phyloP scores from a whole-genome alignment of 2,888 invertebrate genomes.

The Tipula confusa region DNA sequence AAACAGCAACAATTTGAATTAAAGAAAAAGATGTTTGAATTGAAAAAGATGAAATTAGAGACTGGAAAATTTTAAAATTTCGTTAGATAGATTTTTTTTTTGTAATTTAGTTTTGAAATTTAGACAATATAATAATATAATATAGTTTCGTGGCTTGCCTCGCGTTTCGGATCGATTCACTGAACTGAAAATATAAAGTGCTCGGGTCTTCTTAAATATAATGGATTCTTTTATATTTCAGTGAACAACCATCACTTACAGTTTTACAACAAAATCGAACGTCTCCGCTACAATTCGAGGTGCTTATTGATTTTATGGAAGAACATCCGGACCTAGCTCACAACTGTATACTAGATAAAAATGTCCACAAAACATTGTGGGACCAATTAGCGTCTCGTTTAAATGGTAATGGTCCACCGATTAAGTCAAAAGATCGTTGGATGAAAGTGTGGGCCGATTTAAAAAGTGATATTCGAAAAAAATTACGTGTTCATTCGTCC shows the following conservation, averaged over 20 bases:
- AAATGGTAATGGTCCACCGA: background rate
- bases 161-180: background rate
- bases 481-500: background rate
- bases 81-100: background rate
- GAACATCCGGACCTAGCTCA: background rate
- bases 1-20: constrained; percentile 15
- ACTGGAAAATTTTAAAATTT: background rate
- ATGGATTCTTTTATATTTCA: background rate
- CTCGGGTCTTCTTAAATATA: background rate
- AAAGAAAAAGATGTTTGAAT: constrained; percentile 4
- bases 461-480: constrained; percentile 13
- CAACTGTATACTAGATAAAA: background rate
- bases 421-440: constrained; percentile 26
- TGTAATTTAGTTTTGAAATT: background rate
- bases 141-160: background rate
- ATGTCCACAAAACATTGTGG: background rate
- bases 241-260: background rate
- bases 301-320: constrained; percentile 27
- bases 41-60: background rate
- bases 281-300: background rate
- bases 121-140: background rate
- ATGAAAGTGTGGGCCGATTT: constrained; percentile 27
- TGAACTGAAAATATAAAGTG: background rate
- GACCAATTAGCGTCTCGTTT: background rate
- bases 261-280: constrained; percentile 22